Base-by-base conservation (phyloP, 2,797 vertebrate genomes). In the Megalops cyprinoides region DNA sequence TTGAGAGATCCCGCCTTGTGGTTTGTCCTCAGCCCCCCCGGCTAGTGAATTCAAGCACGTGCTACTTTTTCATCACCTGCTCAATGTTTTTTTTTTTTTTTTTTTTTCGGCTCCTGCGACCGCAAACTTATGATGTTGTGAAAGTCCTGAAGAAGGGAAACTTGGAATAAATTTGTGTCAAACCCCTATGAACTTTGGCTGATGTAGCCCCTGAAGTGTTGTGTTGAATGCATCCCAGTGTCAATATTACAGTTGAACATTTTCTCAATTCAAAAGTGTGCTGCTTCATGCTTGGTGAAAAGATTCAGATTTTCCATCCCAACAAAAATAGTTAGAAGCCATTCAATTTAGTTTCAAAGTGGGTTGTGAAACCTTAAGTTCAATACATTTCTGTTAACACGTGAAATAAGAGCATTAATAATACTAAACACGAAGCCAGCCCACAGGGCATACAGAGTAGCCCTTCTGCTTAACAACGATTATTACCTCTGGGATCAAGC, bases 391-490 rank as follows among this genome's bases (percentile, higher is more conserved):
- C n/a, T 71, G 62, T 71, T 18, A 71, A 42, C 44, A 71, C 18
- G 10, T 23, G 14, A 31, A 62, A 62, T 62, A 31, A 34, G 28
- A 62, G 31, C 10, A 10, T n/a, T n/a, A 31, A 20, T 7, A 23
- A 44, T 71, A 20, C 42, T 71, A 39, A 42, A 44, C 15, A 23
- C 71, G n/a, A n/a, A 39, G 44, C 71, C 37, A 34, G 31, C 18
- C 37, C 23, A 42, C 42, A 42, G 28, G 67, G 67, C 37, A 71
- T 6, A 53, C 51, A 53, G 51, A 44, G 44, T 42, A 71, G 39
- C 67, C 67, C 37, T 71, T 71, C 67, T 71, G 67, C 44, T 71
- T 71, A 71, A 71, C 37, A 71, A 71, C 44, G 44, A 42, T 1
- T 20, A 71, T 71, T 71, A 71, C 67, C 67, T 71, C 37, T 42